Percentiles rank a stretch among this genome's conserved stretches.
phyloP scores from a whole-genome alignment of 1,140 invertebrate species.

The Lysiphlebus fabarum region DNA sequence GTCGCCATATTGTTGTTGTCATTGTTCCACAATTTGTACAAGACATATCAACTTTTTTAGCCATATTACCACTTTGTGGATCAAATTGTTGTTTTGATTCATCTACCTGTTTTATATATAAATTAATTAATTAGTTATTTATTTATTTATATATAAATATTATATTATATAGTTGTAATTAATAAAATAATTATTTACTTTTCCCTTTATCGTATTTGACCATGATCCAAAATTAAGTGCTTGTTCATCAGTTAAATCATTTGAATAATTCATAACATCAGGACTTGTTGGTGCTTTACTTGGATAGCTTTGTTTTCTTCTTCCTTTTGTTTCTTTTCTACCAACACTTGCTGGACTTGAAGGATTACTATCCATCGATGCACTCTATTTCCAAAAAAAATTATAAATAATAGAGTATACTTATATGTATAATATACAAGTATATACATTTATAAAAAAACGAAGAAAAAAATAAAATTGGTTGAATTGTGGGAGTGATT shows the following conservation, averaged over 20 bases:
- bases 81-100: conserved; percentile 48
- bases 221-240: conserved; percentile 52
- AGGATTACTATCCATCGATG: conserved; percentile 54
- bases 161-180: background rate
- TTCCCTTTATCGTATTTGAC: conserved; percentile 46
- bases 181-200: conserved; percentile 33
- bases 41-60: conserved; percentile 64
- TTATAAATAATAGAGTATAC: conserved; percentile 11
- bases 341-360: conserved; percentile 51
- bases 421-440: too few relatives aligned
- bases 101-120: conserved; percentile 32
- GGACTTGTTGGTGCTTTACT: conserved; percentile 62
- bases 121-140: conserved; percentile 1
- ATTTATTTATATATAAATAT: background rate
- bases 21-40: conserved; percentile 83
- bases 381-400: conserved; percentile 36
- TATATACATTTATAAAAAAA: too few relatives aligned
- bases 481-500: background rate
- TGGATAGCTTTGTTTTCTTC: conserved; percentile 72
- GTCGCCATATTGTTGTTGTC: conserved; percentile 89
- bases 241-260: conserved; percentile 49
- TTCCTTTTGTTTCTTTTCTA: conserved; percentile 58
- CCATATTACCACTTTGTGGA: conserved; percentile 41
- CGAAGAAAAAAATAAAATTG: conserved; percentile 3
- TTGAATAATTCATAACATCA: conserved; percentile 46